Evolutionary conservation across 2,888 invertebrate species (phyloP), one percentile per base, ranked within the genome.

Genomic region (Ptilodon capucinus): DNA sequence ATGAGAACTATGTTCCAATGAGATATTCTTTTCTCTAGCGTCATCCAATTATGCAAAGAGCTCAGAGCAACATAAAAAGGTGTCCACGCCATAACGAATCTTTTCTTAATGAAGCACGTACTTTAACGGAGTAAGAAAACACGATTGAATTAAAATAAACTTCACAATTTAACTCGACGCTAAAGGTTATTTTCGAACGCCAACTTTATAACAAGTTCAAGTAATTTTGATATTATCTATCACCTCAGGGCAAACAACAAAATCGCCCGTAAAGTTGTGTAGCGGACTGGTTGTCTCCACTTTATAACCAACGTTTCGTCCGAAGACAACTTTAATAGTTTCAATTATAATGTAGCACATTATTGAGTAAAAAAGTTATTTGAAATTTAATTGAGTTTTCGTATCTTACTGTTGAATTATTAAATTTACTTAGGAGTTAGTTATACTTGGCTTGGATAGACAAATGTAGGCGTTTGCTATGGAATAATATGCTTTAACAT

Each of bases 41-140:
- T 45, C 57, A 62, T 74, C 60, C 68, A 75, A 75, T 74, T 70
- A 71, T 60, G 58, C 53, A 63, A 63, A 65, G 48, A 60, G 57
- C 62, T 57, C 38, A 50, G n/a, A n/a, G 49, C 56, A 44, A 55
- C 52, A 54, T 58, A 52, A 60, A 63, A 55, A 60, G 42, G 48
- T 38, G 40, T 54, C 59, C 46, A 35, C 42, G 54, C 50, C 57
- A 57, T 63, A 60, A 65, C 64, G 48, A 71, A 64, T 59, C 45
- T 51, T 51, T 54, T 44, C 46, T 40, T 54, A 53, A 57, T 53
- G 41, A 54, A 51, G 57, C 53, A 50, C 59, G 43, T 54, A 53
- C 40, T 46, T 42, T 41, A 48, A 62, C 23, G 0, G 36, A 36
- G 46, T 32, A 13, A 46, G 40, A 39, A 36, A 39, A 30, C 48